These are phyloP conservation scores for Acanthosepion pharaonis DNA, from an alignment of 2,888 invertebrate species.

Conservation along the genomic window DNA sequence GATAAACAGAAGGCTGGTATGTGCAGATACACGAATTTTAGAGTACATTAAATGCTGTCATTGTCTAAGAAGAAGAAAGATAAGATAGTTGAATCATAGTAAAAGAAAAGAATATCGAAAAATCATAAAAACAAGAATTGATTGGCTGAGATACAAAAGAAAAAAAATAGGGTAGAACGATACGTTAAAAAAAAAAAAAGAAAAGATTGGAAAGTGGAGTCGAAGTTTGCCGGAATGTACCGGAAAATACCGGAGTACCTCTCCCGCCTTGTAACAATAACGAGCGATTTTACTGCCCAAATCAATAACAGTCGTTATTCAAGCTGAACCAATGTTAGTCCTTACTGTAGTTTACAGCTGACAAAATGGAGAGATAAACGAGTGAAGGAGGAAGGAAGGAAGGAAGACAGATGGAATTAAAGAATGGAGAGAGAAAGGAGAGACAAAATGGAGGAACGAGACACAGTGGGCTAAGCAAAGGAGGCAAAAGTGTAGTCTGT, in stretches of 20 bases:
- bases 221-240: neutral
- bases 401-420: neutral
- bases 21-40: neutral
- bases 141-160: neutral
- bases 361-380: neutral
- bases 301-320: constrained; percentile 9
- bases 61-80: neutral
- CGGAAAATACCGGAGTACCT: neutral
- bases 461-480: neutral
- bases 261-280: constrained; percentile 14
- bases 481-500: neutral
- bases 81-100: neutral
- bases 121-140: neutral
- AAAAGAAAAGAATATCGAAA: neutral
- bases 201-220: neutral
- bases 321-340: constrained; percentile 33
- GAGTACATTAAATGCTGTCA: neutral
- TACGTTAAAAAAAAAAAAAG: neutral
- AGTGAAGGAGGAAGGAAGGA: neutral
- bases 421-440: neutral
- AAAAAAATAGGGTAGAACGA: neutral
- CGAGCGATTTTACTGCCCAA: neutral
- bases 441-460: neutral
- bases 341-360: constrained; percentile 6
- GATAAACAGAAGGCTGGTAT: neutral